phyloP scores from a whole-genome alignment of 2,797 vertebrate genomes.

The Poecilia picta region DNA sequence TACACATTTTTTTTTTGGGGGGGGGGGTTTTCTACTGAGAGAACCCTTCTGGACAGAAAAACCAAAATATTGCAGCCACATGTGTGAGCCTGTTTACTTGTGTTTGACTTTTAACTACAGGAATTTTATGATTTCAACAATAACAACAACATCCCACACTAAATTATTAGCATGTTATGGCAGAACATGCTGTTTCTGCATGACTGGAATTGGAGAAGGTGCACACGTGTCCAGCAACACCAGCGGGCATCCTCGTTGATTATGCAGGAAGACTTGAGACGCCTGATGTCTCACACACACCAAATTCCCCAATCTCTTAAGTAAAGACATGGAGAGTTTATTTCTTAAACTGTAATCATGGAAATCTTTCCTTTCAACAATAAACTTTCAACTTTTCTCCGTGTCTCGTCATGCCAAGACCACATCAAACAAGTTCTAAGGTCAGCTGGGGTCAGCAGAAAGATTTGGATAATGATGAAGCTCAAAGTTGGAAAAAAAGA shows the following conservation, averaged over 20 bases:
- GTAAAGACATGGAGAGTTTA: slow-evolving; percentile 67
- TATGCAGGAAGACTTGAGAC: slow-evolving; percentile 18
- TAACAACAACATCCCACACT: slow-evolving; percentile 67
- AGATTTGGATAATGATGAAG: slow-evolving; percentile 76
- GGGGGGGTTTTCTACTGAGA: slow-evolving; percentile 45
- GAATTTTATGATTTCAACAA: slow-evolving; percentile 77
- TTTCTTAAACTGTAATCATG: slow-evolving; percentile 70
- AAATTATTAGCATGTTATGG: slow-evolving; percentile 78
- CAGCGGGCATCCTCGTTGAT: slow-evolving; percentile 30
- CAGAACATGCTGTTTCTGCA: slow-evolving; percentile 43
- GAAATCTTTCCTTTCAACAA: slow-evolving; percentile 73
- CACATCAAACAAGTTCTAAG: slow-evolving; percentile 75
- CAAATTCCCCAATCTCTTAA: slow-evolving; percentile 40
- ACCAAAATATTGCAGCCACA: slow-evolving; percentile 77
- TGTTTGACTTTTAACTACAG: slow-evolving; percentile 73
- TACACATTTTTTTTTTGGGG: no score
- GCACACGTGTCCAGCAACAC: slow-evolving; percentile 46
- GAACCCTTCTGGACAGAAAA: slow-evolving; percentile 57
- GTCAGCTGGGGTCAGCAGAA: slow-evolving; percentile 73
- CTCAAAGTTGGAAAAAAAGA: slow-evolving; percentile 59
- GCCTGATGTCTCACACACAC: slow-evolving; percentile 21
- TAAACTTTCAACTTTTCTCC: slow-evolving; percentile 69
- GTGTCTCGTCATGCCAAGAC: slow-evolving; percentile 60
- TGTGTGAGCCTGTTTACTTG: slow-evolving; percentile 80
- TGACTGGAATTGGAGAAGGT: slow-evolving; percentile 57